Base-by-base conservation (phyloP, 2,888 invertebrate genomes). In the Papilio elwesi region DNA sequence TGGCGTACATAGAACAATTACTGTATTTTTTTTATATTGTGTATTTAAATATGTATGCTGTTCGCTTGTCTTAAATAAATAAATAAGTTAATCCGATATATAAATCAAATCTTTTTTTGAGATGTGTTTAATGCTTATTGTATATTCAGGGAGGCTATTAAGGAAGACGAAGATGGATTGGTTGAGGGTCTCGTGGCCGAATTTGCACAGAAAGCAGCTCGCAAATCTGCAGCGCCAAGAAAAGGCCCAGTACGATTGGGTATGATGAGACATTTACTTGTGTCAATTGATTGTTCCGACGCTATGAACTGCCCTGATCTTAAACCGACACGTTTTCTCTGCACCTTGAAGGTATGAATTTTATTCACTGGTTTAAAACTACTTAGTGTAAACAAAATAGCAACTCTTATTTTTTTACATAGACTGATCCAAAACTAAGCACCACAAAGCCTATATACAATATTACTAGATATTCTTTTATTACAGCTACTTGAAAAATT, bases 191-290 rank as follows among this genome's bases (percentile, higher is more conserved):
- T 98, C 26, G 97, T 99, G 69, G 97, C 98, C 0, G 98, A 98
- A 82, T 97, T 98, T 78, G 97, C 99, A 70, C 97, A 98, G 84
- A 97, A 97, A 85, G 98, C 98, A 0, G 98, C 98, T 0, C 95
- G 98, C 49, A 97, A 97, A 85, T 94, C 97, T 0, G 96, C 96
- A 75, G 94, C 95, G 51, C 95, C 96, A 59, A 96, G 96, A 76
- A 94, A 95, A 75, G 95, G 96, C 10, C 97, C 97, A 76, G 96
- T 98, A 59, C 96, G 98, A 73, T 95, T 99, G 49, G 99, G 99
- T 52, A 99, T 99, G 98, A 99, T 99, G 99, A 95, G 99, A 65
- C 99, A 99, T 90, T 89, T 99, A 71, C 98, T 97, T 84, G 90
- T 99, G 4, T 95, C 99, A 36, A 90, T 99, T 5, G 99, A 99